These are phyloP conservation scores for Aulostomus chinensis DNA, from an alignment of 2,797 vertebrate species.

Conservation along the genomic window DNA sequence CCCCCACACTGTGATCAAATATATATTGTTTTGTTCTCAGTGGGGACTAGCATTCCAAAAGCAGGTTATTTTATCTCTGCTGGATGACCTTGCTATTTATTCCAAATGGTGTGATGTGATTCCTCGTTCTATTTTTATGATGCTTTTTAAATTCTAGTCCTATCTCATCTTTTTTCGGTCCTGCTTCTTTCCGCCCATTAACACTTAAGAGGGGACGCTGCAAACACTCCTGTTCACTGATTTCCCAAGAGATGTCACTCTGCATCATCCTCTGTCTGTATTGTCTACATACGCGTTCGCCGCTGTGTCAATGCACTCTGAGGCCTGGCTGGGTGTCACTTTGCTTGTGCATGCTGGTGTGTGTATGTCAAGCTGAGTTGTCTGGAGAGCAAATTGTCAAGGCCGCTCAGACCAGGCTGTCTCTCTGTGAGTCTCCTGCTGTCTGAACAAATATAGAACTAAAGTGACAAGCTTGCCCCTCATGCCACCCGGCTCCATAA, in stretches of 20 bases:
- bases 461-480: conserved; percentile 61
- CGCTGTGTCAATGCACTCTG: neutral
- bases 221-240: conserved; percentile 38
- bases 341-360: conserved; percentile 51
- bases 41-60: neutral
- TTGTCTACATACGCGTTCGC: conserved; percentile 14
- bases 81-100: conserved; percentile 39
- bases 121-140: conserved; percentile 41
- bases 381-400: conserved; percentile 69
- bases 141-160: conserved; percentile 31
- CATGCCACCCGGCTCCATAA: conserved; percentile 55
- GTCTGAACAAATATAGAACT: conserved; percentile 75
- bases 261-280: conserved; percentile 33
- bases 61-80: neutral
- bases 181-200: conserved; percentile 2
- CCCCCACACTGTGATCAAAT: conserved; percentile 7
- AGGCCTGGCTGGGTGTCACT: conserved; percentile 34
- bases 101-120: conserved; percentile 3
- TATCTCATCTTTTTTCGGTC: conserved; percentile 9
- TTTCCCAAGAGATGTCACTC: conserved; percentile 54
- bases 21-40: conserved; percentile 11
- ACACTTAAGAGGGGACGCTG: conserved; percentile 34
- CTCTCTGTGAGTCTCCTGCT: conserved; percentile 62
- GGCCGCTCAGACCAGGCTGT: conserved; percentile 63
- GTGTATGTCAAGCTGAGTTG: conserved; percentile 32